Evolutionary conservation across 2,888 invertebrate species (phyloP).

Genomic region (Junonia oenone): DNA sequence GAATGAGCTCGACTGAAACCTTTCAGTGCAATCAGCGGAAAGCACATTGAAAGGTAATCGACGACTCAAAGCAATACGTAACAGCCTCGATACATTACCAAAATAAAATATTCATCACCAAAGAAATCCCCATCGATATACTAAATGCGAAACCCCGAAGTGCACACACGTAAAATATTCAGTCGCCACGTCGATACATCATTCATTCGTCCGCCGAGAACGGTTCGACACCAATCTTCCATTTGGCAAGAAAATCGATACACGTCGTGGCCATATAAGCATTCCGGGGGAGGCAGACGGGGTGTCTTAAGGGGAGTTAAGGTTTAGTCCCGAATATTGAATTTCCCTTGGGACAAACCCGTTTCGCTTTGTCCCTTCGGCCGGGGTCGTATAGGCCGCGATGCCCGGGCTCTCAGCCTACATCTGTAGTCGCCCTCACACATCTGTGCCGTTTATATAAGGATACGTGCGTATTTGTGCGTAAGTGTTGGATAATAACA

Average conservation of each 20-base stretch:
- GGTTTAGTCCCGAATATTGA: constrained; percentile 81
- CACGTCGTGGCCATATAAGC: constrained; percentile 80
- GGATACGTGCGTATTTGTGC: constrained; percentile 49
- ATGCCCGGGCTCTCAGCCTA: constrained; percentile 65
- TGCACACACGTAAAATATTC: constrained; percentile 65
- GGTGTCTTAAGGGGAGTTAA: constrained; percentile 78
- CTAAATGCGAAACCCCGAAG: constrained; percentile 62
- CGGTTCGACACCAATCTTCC: constrained; percentile 79
- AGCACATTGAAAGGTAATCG: constrained; percentile 17
- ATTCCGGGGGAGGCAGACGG: constrained; percentile 76
- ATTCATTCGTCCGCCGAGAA: constrained; percentile 76
- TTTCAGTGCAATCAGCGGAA: constrained; percentile 16
- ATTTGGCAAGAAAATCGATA: constrained; percentile 80
- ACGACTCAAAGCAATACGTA: constrained; percentile 19
- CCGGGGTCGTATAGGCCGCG: constrained; percentile 75
- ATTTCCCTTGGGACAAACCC: constrained; percentile 81
- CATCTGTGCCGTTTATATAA: constrained; percentile 23
- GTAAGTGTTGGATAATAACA: constrained; percentile 77
- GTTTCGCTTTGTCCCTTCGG: constrained; percentile 79
- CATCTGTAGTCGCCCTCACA: constrained; percentile 25
- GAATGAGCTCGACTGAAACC: neutral
- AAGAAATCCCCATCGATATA: constrained; percentile 66
- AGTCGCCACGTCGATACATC: constrained; percentile 74
- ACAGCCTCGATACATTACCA: constrained; percentile 61
- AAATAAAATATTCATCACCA: constrained; percentile 70